Evolutionary conservation across 2,113 vertebrate species (phyloP), one percentile per base, ranked within the genome.

Genomic region (Gavialis gangeticus): DNA sequence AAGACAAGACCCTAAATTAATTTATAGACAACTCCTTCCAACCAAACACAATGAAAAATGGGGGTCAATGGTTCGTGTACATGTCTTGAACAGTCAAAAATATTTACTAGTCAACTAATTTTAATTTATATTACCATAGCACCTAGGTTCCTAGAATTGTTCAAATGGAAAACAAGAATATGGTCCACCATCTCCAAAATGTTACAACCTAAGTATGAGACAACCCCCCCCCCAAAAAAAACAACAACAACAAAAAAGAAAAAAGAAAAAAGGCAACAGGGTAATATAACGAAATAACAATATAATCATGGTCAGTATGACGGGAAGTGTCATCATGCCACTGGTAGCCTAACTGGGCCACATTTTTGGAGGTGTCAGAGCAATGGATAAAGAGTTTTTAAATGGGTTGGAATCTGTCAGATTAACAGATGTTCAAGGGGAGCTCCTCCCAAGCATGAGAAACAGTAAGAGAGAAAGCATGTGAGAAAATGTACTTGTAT

Each of bases 251-350:
- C 34, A 34, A 34, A 34, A 34, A 34, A 4, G 34, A 34, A 34
- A 34, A 34, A 34, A 34, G 34, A 34, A 34, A 34, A 87, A 28
- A 75, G 28, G 54, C 27, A 17, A 75, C 10, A n/a, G 10, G 3
- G 60, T 82, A 91, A 54, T 55, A 81, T 25, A 62, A 8, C 76
- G 69, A 86, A 88, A 57, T 25, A 91, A 18, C 59, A 89, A 92
- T 63, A 73, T 0, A 2, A 83, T 17, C 56, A 54, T 25, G 84
- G 58, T 2, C 59, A 73, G 71, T 24, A 67, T 28, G 28, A 82
- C 34, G 76, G 27, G 27, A 57, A 73, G 6, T 18, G 3, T 1
- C 73, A 79, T 4, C 64, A 85, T 80, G 16, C 62, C 85, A 73
- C 13, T 79, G 81, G 6, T 5, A 85, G 19, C 30, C 59, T 87